Conservation (phyloP, 2,797 vertebrate species). For the Toxotes lorentzi region DNA sequence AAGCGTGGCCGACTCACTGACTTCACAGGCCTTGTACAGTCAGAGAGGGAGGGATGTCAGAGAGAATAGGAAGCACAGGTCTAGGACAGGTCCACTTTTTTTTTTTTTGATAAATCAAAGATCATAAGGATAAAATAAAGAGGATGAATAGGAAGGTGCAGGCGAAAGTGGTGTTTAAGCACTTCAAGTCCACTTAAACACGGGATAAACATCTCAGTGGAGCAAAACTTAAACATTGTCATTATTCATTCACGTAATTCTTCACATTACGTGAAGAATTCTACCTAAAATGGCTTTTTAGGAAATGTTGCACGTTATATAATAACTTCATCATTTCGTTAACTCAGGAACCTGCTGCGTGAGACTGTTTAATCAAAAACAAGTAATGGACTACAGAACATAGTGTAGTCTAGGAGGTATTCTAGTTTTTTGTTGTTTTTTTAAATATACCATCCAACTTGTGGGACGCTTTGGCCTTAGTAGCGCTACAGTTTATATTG, state of each 20-base stretch:
- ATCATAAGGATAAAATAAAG: not conserved
- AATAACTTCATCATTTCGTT: not conserved
- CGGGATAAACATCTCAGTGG: not conserved
- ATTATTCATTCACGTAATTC: not conserved
- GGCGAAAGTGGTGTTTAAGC: not conserved
- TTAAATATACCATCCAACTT: too few species aligned
- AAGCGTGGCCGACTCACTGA: conserved; percentile 66
- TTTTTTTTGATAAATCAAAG: conserved; percentile 4
- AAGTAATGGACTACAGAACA: too few species aligned
- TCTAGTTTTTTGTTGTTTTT: too few species aligned
- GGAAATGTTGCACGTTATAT: not conserved
- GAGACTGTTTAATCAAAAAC: not conserved
- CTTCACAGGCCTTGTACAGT: conserved; percentile 51
- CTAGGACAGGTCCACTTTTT: conserved; percentile 10
- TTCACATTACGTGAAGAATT: not conserved
- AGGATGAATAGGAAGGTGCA: not conserved
- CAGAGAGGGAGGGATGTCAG: conserved; percentile 7
- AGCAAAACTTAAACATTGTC: not conserved
- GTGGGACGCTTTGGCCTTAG: not conserved
- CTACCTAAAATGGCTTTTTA: not conserved
- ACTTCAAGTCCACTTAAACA: not conserved
- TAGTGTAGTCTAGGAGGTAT: too few species aligned
- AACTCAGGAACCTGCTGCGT: not conserved
- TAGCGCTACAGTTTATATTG: not conserved
- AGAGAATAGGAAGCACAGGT: conserved; percentile 11